phyloP scores from a whole-genome alignment of 2,797 vertebrate species.

The Rhinichthys osculus region DNA sequence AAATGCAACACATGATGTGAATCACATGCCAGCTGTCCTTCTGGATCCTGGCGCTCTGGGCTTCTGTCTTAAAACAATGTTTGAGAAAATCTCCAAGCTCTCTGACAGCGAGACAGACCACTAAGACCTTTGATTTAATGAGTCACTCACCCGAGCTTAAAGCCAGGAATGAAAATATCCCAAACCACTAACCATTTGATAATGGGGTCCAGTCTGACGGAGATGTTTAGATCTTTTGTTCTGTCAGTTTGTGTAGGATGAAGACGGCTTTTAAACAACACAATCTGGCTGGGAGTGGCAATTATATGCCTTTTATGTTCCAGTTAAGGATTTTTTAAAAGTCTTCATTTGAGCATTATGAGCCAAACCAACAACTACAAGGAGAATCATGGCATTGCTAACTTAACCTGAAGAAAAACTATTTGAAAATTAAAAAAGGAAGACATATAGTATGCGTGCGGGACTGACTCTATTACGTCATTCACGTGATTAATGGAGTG shows the following conservation, averaged over 20 bases:
- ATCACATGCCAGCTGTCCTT: neutral
- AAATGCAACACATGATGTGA: neutral
- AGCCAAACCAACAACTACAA: neutral
- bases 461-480: neutral
- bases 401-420: neutral
- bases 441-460: neutral
- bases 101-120: slow-evolving; percentile 45
- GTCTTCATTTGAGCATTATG: neutral
- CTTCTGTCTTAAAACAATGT: slow-evolving; percentile 43
- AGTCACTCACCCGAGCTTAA: slow-evolving; percentile 61
- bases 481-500: too few relatives aligned
- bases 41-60: neutral
- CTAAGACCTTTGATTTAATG: slow-evolving; percentile 62
- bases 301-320: neutral
- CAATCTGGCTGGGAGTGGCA: neutral
- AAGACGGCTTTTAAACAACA: neutral
- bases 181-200: slow-evolving; percentile 55
- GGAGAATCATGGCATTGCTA: neutral
- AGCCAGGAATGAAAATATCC: slow-evolving; percentile 58
- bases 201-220: slow-evolving; percentile 34
- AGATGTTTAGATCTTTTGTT: slow-evolving; percentile 53
- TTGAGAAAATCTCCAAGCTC: slow-evolving; percentile 44
- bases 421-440: neutral
- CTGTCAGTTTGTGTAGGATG: neutral
- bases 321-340: neutral